phyloP scores from a whole-genome alignment of 2,797 vertebrate genomes.

The Xiphophorus birchmanni region DNA sequence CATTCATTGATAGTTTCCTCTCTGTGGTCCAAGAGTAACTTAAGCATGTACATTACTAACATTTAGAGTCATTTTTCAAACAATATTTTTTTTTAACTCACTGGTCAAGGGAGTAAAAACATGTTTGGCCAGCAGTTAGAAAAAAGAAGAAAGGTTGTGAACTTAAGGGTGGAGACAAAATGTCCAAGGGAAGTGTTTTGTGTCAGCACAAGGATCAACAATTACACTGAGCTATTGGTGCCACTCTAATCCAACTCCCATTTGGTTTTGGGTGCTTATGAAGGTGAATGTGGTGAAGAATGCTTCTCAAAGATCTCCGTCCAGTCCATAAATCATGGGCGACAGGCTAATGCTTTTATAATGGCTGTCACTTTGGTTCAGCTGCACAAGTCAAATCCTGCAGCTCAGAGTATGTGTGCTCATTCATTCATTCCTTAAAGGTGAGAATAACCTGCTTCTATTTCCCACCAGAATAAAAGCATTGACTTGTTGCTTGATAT shows the following conservation, averaged over 20 bases:
- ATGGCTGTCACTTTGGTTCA: slow-evolving; percentile 49
- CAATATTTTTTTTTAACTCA: not conserved
- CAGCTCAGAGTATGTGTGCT: slow-evolving; percentile 7
- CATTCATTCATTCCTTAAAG: slow-evolving; percentile 1
- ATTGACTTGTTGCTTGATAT: not conserved
- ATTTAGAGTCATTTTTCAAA: not conserved
- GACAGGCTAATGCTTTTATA: slow-evolving; percentile 47
- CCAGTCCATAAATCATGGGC: slow-evolving; percentile 46
- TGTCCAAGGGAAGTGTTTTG: not conserved
- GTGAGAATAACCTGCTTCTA: slow-evolving; percentile 3
- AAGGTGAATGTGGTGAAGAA: slow-evolving; percentile 29
- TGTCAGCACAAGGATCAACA: slow-evolving; percentile 11
- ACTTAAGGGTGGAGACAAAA: slow-evolving; percentile 1
- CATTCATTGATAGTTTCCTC: slow-evolving; percentile 1
- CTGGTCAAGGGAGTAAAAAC: not conserved
- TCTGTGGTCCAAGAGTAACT: not conserved
- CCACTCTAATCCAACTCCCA: slow-evolving; percentile 8
- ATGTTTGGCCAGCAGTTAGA: not conserved
- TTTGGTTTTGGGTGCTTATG: slow-evolving; percentile 17
- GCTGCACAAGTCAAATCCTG: slow-evolving; percentile 34
- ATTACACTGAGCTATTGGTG: slow-evolving; percentile 12
- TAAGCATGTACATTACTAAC: no score
- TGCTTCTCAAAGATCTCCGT: slow-evolving; percentile 16
- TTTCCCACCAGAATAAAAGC: slow-evolving; percentile 12
- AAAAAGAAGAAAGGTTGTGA: no score